A percentile compares a stretch with the other conserved stretches of the same genome.
phyloP scores from a whole-genome alignment of 2,113 vertebrate species.

The Phylloscopus whistleri region DNA sequence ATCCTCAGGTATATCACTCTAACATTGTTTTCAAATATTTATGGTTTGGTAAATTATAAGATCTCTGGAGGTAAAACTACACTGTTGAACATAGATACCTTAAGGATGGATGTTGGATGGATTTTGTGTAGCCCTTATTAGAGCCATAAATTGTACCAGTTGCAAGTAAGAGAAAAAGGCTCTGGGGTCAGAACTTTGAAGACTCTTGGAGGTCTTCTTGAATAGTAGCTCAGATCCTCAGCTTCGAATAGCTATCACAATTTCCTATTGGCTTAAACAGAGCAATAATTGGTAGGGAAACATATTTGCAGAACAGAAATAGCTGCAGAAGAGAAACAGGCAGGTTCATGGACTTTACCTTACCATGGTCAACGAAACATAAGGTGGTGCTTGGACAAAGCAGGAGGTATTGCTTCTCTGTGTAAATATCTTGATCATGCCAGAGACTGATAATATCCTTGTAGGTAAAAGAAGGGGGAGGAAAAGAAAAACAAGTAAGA shows the following conservation, averaged over 20 bases:
- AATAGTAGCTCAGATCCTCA: background rate
- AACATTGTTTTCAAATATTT: background rate
- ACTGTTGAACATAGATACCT: background rate
- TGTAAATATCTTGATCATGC: background rate
- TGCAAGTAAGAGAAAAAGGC: background rate
- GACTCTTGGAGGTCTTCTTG: background rate
- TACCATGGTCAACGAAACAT: background rate
- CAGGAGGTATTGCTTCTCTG: background rate
- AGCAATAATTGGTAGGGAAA: background rate
- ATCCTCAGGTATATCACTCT: background rate
- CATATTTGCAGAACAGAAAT: background rate
- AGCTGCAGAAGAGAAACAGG: background rate
- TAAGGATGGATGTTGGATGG: background rate
- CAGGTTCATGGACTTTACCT: background rate
- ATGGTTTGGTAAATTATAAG: background rate
- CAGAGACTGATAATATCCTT: background rate
- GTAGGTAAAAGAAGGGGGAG: background rate
- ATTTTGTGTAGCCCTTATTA: background rate
- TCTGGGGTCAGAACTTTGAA: background rate
- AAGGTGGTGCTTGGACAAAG: background rate
- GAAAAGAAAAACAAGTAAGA: background rate
- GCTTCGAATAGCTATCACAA: background rate
- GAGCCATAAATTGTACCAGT: background rate
- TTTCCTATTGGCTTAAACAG: background rate
- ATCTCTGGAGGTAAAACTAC: background rate